Conservation (phyloP, 2,888 invertebrate species). For the Timandra comae region DNA sequence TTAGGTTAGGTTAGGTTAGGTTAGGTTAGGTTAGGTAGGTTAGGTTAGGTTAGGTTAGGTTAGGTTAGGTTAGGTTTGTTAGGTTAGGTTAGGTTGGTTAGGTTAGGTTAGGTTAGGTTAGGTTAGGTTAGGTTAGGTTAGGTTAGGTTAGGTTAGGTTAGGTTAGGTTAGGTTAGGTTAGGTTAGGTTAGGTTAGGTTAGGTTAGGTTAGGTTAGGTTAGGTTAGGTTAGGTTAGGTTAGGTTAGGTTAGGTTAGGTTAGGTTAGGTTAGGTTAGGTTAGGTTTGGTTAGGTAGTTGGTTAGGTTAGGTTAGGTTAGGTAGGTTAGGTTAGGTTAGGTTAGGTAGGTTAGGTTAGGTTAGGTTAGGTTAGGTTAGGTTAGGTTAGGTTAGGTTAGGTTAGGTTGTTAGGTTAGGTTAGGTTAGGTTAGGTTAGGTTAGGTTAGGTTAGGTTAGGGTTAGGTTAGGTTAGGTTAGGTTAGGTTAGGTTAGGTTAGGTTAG, state of each 20-base stretch:
- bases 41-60: slow-evolving; percentile 10
- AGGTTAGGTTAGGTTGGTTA: no score
- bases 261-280: slow-evolving; percentile 14
- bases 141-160: slow-evolving; percentile 12
- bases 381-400: slow-evolving; percentile 14
- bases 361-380: slow-evolving; percentile 13
- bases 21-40: no score
- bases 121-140: slow-evolving; percentile 13
- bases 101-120: slow-evolving; percentile 9
- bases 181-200: slow-evolving; percentile 12
- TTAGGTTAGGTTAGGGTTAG: no score
- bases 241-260: slow-evolving; percentile 15
- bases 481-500: slow-evolving; percentile 12
- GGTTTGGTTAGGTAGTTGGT: slow-evolving; percentile 7
- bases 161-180: slow-evolving; percentile 12
- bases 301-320: slow-evolving; percentile 11
- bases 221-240: slow-evolving; percentile 16
- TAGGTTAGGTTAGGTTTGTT: slow-evolving; percentile 11
- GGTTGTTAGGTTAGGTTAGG: slow-evolving; percentile 14
- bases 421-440: slow-evolving; percentile 14
- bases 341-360: no score
- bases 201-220: slow-evolving; percentile 10
- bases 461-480: slow-evolving; percentile 11
- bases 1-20: slow-evolving; percentile 2
- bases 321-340: no score